Conservation (phyloP, 2,113 vertebrate genomes). For the Megaceryle torquata region DNA sequence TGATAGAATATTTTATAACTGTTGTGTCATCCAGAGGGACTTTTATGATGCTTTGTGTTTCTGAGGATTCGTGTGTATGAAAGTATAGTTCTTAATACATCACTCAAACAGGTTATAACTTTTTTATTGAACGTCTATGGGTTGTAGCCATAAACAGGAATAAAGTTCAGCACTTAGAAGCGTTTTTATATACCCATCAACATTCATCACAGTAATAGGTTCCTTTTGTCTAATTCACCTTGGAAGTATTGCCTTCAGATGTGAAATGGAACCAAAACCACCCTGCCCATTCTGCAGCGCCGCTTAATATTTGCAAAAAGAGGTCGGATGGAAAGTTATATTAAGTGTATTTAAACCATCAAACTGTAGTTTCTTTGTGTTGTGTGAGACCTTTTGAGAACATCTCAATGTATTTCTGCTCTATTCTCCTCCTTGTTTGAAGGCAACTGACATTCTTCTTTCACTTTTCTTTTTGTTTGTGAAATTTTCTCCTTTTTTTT, state of each 20-base stretch:
- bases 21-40: conserved; percentile 76
- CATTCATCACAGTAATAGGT: conserved; percentile 31
- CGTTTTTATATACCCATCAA: conserved; percentile 26
- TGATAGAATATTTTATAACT: conserved; percentile 94
- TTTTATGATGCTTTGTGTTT: conserved; percentile 72
- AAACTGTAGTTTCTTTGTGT: conserved; percentile 77
- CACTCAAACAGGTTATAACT: conserved; percentile 53
- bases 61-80: conserved; percentile 44
- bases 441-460: conserved; percentile 96
- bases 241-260: conserved; percentile 16
- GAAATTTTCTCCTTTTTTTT: conserved; percentile 80
- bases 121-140: conserved; percentile 30
- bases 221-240: conserved; percentile 49
- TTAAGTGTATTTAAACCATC: conserved; percentile 68
- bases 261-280: conserved; percentile 10
- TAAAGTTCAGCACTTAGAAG: neutral
- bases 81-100: conserved; percentile 52
- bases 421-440: conserved; percentile 87
- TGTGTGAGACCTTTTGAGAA: conserved; percentile 73
- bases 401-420: conserved; percentile 77
- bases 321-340: conserved; percentile 40
- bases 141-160: conserved; percentile 10
- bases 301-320: conserved; percentile 39
- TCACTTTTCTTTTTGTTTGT: conserved; percentile 90
- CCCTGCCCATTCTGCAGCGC: neutral